Conservation (phyloP, 1,140 invertebrate genomes). For the Mamestra configurata region DNA sequence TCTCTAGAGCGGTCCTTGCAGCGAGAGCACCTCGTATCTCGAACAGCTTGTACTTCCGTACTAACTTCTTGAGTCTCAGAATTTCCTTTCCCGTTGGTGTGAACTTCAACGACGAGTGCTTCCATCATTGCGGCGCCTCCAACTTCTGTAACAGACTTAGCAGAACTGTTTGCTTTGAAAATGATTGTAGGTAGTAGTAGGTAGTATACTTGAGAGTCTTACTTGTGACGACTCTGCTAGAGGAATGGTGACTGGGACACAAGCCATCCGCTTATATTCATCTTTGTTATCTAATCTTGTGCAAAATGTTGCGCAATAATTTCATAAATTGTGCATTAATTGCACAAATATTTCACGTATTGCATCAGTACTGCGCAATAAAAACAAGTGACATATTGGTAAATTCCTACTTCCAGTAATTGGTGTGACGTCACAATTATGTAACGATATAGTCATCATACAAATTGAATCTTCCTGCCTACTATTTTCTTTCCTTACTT, state of each 20-base stretch:
- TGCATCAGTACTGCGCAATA: too few relatives aligned
- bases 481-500: too few relatives aligned
- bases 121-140: not conserved
- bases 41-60: constrained; percentile 10
- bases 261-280: not conserved
- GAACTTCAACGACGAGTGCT: constrained; percentile 4
- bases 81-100: not conserved
- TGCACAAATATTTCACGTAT: too few relatives aligned
- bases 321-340: too few relatives aligned
- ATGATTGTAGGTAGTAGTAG: not conserved
- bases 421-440: too few relatives aligned
- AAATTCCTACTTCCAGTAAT: too few relatives aligned
- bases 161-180: not conserved
- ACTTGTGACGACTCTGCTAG: not conserved
- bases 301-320: too few relatives aligned
- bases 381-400: too few relatives aligned
- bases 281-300: not conserved
- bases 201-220: not conserved
- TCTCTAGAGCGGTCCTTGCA: constrained; percentile 22
- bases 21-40: constrained; percentile 9
- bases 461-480: too few relatives aligned
- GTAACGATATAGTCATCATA: too few relatives aligned
- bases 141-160: constrained; percentile 19
- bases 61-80: constrained; percentile 4
- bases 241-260: not conserved